phyloP scores from a whole-genome alignment of 2,113 vertebrate species.

The Trematomus loennbergii region DNA sequence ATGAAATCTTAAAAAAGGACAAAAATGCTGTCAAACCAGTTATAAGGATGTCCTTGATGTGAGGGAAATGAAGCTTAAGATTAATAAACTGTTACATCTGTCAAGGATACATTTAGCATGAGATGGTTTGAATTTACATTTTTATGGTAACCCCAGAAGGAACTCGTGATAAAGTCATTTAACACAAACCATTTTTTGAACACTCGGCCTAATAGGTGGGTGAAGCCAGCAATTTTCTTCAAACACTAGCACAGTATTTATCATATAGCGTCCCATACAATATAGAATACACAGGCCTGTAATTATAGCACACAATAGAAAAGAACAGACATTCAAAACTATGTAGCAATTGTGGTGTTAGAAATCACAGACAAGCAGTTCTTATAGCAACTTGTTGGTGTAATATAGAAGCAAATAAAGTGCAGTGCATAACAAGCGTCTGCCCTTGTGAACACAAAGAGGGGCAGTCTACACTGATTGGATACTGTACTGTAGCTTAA shows the following conservation, averaged over 20 bases:
- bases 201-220: constrained; percentile 39
- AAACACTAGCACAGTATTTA: constrained; percentile 59
- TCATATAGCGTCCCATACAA: constrained; percentile 55
- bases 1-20: neutral
- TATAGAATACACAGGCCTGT: constrained; percentile 53
- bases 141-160: neutral
- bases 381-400: constrained; percentile 63
- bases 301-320: constrained; percentile 73
- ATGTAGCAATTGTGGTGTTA: constrained; percentile 65
- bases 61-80: neutral
- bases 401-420: constrained; percentile 61
- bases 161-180: constrained; percentile 22
- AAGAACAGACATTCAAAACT: constrained; percentile 57
- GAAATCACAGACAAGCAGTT: constrained; percentile 67
- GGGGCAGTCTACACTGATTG: constrained; percentile 13
- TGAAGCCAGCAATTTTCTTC: constrained; percentile 66
- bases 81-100: neutral
- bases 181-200: constrained; percentile 31
- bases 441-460: constrained; percentile 37
- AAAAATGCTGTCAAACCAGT: neutral
- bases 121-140: neutral
- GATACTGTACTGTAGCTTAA: constrained; percentile 21
- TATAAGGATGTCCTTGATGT: neutral
- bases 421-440: constrained; percentile 43
- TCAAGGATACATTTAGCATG: neutral